Conservation (phyloP, 2,113 vertebrate genomes). For the Amblyornis subalaris region DNA sequence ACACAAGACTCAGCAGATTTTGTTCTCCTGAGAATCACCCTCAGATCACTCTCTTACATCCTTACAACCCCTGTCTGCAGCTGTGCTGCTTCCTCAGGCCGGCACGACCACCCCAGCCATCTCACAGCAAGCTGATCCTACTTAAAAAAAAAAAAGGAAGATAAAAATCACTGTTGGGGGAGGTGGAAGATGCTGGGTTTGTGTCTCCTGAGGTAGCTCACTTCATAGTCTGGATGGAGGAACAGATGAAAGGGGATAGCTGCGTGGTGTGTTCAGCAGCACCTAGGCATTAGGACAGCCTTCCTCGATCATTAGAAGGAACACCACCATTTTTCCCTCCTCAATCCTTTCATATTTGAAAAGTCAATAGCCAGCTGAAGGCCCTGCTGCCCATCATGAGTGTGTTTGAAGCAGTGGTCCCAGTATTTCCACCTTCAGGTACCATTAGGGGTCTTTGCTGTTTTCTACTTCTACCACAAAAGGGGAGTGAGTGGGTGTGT, state of each 20-base stretch:
- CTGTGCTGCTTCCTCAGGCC: background rate
- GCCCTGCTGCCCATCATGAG: fast-evolving
- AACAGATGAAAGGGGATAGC: background rate
- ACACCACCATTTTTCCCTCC: background rate
- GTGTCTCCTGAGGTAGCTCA: background rate
- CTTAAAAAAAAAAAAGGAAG: no score
- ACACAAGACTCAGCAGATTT: background rate
- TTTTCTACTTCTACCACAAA: background rate
- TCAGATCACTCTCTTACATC: background rate
- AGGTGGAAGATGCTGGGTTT: background rate
- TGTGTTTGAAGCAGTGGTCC: fast-evolving
- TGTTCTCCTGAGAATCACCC: background rate
- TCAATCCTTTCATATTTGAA: background rate
- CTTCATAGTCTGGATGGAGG: background rate
- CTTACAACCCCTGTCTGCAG: background rate
- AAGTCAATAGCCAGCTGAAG: background rate
- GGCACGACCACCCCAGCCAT: background rate
- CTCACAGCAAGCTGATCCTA: background rate
- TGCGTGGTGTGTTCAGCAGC: background rate
- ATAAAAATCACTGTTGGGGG: background rate
- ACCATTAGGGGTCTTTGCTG: background rate
- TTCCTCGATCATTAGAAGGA: background rate
- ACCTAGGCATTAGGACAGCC: background rate
- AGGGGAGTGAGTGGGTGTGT: fast-evolving
- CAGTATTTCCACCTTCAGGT: background rate